Conservation (phyloP, 2,113 vertebrate species). For the Phyllostomus hastatus region DNA sequence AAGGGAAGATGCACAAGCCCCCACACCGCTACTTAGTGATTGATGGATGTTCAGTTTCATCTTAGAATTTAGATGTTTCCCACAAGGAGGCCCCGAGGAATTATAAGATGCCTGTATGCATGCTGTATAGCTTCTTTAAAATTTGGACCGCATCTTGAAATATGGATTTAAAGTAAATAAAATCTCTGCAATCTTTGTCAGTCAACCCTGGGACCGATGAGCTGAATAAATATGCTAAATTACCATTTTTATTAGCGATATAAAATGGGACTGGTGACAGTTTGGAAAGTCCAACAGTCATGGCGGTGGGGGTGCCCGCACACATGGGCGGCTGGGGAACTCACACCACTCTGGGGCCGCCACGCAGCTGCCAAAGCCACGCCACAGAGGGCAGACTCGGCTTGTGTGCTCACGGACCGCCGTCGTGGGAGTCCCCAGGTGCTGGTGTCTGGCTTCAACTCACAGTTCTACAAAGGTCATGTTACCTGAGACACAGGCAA, state of each 20-base stretch:
- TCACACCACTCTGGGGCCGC: neutral
- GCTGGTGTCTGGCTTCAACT: neutral
- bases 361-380: neutral
- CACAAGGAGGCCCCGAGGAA: conserved; percentile 24
- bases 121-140: neutral
- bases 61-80: conserved; percentile 51
- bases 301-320: neutral
- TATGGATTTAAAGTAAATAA: conserved; percentile 65
- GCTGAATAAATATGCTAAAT: conserved; percentile 49
- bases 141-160: conserved; percentile 56
- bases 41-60: conserved; percentile 24
- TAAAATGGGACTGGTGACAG: conserved; percentile 25
- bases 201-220: conserved; percentile 54
- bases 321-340: neutral
- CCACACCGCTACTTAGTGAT: neutral
- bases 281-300: conserved; percentile 19
- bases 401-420: neutral
- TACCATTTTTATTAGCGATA: conserved; percentile 64
- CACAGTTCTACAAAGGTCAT: neutral
- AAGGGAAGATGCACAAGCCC: neutral
- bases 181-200: conserved; percentile 61
- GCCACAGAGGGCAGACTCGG: rapidly evolving
- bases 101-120: neutral
- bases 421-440: neutral
- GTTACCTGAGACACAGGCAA: neutral